phyloP scores from a whole-genome alignment of 2,797 vertebrate species.

The Poeciliopsis infans region DNA sequence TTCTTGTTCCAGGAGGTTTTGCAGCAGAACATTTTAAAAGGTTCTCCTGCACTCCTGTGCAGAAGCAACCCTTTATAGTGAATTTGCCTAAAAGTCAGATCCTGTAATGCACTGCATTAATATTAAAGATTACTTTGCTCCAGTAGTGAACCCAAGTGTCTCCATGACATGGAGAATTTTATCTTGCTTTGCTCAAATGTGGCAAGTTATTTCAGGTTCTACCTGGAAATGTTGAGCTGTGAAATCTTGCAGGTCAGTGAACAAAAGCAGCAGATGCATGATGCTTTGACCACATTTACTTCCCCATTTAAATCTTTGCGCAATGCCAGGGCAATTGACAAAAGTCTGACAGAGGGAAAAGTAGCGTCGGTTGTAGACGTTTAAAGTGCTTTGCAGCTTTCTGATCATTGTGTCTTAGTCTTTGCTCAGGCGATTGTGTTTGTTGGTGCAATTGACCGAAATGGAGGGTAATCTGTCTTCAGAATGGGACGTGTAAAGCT shows the following conservation, averaged over 20 bases:
- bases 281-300: neutral
- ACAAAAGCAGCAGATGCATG: neutral
- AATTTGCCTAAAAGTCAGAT: neutral
- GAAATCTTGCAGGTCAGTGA: neutral
- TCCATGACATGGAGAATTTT: neutral
- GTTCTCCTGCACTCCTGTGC: neutral
- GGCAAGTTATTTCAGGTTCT: neutral
- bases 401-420: neutral
- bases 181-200: neutral
- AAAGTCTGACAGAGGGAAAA: neutral
- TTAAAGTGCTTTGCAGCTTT: neutral
- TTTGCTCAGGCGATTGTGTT: neutral
- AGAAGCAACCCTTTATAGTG: neutral
- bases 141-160: neutral
- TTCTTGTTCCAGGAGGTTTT: neutral
- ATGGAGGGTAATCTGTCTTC: slow-evolving; percentile 13
- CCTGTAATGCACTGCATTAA: neutral
- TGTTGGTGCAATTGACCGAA: neutral
- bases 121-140: neutral
- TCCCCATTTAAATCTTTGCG: neutral
- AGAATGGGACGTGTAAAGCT: slow-evolving; percentile 7
- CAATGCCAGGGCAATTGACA: neutral
- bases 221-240: neutral
- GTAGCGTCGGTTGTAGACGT: neutral
- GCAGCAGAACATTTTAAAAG: neutral